These are phyloP conservation scores for Cylloceria caligata DNA, from an alignment of 2,888 invertebrate genomes.

Conservation along the genomic window DNA sequence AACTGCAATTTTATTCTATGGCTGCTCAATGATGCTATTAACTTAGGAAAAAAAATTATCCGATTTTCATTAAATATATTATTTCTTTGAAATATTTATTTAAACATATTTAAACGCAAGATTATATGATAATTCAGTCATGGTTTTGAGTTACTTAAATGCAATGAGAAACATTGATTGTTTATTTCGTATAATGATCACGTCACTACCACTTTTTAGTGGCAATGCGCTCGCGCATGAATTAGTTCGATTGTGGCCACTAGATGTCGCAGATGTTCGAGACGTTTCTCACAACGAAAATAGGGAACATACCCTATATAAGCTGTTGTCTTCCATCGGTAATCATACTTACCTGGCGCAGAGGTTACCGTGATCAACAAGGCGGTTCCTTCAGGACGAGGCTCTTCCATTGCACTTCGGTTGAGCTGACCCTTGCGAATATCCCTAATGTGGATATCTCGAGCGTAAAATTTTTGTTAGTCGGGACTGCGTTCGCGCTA, in stretches of 20 bases:
- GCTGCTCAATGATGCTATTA: neutral
- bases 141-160: too few species aligned
- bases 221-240: neutral
- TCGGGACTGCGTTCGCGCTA: slow-evolving; percentile 70
- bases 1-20: neutral
- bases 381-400: too few species aligned
- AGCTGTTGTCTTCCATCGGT: neutral
- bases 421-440: slow-evolving; percentile 86
- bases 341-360: slow-evolving; percentile 56
- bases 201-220: neutral
- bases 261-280: slow-evolving; percentile 45
- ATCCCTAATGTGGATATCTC: slow-evolving; percentile 85
- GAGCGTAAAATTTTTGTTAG: slow-evolving; percentile 72
- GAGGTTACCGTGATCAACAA: too few species aligned
- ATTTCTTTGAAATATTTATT: neutral
- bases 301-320: slow-evolving; percentile 21
- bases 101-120: too few species aligned
- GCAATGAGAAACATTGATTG: neutral
- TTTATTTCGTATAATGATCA: neutral
- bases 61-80: neutral
- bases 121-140: too few species aligned
- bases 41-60: neutral
- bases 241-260: slow-evolving; percentile 38
- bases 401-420: slow-evolving; percentile 75
- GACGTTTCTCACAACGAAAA: slow-evolving; percentile 27